phyloP scores from a whole-genome alignment of 2,113 vertebrate genomes.

The Hepsetus odoe region DNA sequence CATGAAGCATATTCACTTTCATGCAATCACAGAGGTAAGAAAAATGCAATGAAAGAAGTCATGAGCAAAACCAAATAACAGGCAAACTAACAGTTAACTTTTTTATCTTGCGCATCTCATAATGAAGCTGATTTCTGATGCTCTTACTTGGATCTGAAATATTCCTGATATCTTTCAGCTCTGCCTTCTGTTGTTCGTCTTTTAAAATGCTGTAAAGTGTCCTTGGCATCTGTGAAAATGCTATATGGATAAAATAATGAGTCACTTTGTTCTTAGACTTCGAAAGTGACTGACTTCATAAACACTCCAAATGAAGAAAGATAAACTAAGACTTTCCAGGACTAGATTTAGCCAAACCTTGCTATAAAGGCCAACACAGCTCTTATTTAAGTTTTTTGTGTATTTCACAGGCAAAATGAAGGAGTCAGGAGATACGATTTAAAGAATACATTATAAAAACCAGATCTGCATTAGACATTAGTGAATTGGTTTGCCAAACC shows the following conservation, averaged over 20 bases:
- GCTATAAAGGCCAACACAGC: neutral
- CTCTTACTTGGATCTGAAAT: conserved; percentile 24
- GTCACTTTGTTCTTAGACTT: neutral
- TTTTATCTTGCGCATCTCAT: neutral
- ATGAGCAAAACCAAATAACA: neutral
- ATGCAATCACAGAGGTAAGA: neutral
- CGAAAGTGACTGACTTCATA: neutral
- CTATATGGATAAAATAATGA: conserved; percentile 11
- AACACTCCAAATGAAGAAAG: neutral
- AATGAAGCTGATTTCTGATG: neutral
- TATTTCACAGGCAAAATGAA: no score
- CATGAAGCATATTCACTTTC: neutral
- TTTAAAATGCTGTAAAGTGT: conserved; percentile 22
- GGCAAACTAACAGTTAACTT: neutral
- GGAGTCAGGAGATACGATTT: no score
- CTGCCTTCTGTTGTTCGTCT: conserved; percentile 2
- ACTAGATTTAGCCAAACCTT: neutral
- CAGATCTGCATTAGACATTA: no score
- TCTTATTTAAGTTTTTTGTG: no score
- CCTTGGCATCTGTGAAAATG: conserved; percentile 26
- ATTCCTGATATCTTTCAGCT: neutral
- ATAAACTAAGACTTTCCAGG: neutral
- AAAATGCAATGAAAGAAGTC: neutral
- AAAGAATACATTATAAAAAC: no score
- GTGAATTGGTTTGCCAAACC: no score